Evolutionary conservation across 2,888 invertebrate genomes (phyloP).

Genomic region (Papilio elwesi): DNA sequence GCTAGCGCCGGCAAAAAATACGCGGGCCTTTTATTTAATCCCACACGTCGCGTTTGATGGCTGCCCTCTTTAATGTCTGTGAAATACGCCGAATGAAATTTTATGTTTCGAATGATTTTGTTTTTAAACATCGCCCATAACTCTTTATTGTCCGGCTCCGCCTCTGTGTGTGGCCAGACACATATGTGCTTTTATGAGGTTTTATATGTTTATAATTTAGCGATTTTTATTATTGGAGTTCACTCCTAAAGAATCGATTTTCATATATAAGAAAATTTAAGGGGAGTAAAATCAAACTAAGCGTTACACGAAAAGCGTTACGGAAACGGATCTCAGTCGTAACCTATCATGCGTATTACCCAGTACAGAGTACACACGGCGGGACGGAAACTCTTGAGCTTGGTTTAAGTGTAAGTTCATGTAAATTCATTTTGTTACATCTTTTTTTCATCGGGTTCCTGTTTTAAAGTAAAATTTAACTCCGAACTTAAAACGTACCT

Average conservation of each 20-base stretch:
- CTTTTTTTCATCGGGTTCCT: background rate
- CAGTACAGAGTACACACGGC: no score
- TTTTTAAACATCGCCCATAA: constrained; percentile 17
- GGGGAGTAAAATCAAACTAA: no score
- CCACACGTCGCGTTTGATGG: constrained; percentile 15
- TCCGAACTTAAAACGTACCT: background rate
- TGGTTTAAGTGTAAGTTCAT: no score
- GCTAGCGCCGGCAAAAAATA: constrained; percentile 46
- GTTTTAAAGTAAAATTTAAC: background rate
- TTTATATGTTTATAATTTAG: constrained; percentile 4
- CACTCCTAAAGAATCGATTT: background rate
- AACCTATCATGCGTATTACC: no score
- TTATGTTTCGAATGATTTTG: constrained; percentile 29
- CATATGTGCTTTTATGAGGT: constrained; percentile 10
- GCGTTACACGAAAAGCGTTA: no score
- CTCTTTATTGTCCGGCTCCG: constrained; percentile 15
- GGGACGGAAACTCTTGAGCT: no score
- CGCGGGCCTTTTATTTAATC: constrained; percentile 36
- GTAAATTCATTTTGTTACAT: no score
- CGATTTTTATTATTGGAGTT: background rate
- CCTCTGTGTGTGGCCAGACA: constrained; percentile 11
- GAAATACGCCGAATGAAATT: constrained; percentile 23
- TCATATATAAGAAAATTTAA: background rate
- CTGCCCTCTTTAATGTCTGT: constrained; percentile 31
- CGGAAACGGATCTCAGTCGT: no score